Conservation (phyloP, 1,140 invertebrate genomes). For the Brachionus rotundiformis region DNA sequence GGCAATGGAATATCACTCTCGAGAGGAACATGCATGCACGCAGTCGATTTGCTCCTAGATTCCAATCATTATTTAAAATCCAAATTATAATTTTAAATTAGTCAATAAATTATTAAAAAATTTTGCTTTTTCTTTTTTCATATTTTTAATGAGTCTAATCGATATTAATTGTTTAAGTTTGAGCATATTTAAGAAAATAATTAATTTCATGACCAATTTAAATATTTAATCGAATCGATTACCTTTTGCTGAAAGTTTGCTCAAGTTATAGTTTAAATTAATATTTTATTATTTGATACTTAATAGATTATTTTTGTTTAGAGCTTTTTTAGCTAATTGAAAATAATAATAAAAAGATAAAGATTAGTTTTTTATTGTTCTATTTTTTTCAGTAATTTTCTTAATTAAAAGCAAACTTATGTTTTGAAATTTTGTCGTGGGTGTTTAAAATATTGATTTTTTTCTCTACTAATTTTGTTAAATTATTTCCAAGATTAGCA, state of each 20-base stretch:
- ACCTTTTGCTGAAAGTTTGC: no score
- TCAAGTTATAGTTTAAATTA: no score
- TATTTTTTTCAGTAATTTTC: no score
- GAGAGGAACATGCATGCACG: conserved; percentile 78
- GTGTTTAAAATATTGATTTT: no score
- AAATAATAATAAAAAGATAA: no score
- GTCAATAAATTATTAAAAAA: background rate
- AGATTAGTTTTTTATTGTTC: no score
- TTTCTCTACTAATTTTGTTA: no score
- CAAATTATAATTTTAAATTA: conserved; percentile 46
- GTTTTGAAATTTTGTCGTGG: no score
- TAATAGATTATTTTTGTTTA: no score
- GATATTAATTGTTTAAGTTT: background rate
- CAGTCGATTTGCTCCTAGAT: conserved; percentile 69
- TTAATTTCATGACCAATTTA: conserved; percentile 6
- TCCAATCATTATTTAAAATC: background rate
- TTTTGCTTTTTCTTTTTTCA: background rate
- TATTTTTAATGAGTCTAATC: conserved; percentile 7
- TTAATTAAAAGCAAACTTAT: background rate
- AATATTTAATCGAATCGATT: no score
- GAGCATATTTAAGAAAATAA: background rate
- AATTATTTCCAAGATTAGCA: background rate
- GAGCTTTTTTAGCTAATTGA: no score
- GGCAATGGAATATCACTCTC: conserved; percentile 83
- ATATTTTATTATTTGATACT: no score